These are phyloP conservation scores for Tetrax tetrax DNA, from an alignment of 2,113 vertebrate genomes.

Conservation along the genomic window DNA sequence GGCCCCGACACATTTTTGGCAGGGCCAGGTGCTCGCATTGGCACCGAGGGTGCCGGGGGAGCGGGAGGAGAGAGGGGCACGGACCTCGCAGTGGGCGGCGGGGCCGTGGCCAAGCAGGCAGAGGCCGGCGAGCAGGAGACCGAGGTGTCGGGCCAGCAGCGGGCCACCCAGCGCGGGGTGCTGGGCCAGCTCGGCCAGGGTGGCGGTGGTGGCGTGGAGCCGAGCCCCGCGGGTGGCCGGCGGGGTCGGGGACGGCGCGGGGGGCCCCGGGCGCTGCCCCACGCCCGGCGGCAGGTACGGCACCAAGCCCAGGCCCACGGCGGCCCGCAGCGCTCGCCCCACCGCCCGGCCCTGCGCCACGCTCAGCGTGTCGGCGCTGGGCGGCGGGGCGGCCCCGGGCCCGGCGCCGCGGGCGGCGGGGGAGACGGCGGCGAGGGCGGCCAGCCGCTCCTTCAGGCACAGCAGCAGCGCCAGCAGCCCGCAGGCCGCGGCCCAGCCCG, in stretches of 20 bases:
- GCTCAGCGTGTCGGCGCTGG: no score
- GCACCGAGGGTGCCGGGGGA: fast-evolving
- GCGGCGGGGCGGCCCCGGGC: slow-evolving; percentile 70
- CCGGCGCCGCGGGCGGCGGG: slow-evolving; percentile 3
- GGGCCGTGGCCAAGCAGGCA: slow-evolving; percentile 80
- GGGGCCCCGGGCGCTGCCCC: slow-evolving; percentile 59
- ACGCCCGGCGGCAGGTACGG: slow-evolving; percentile 85
- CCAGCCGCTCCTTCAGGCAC: slow-evolving; percentile 77
- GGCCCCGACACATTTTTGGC: fast-evolving
- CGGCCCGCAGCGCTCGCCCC: slow-evolving; percentile 80
- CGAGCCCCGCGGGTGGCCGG: slow-evolving; percentile 32
- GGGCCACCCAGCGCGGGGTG: slow-evolving; percentile 77
- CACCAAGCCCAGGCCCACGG: slow-evolving; percentile 84
- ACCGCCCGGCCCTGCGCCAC: slow-evolving; percentile 83
- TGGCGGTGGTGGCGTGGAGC: slow-evolving; percentile 68
- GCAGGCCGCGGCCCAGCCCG: slow-evolving; percentile 81
- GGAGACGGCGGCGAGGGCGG: slow-evolving; percentile 57
- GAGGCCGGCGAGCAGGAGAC: slow-evolving; percentile 85
- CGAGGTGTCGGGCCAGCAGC: slow-evolving; percentile 85
- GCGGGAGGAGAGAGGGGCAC: background rate
- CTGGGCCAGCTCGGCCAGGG: slow-evolving; percentile 75
- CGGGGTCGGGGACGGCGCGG: background rate
- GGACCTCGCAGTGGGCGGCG: background rate
- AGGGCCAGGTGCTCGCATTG: fast-evolving
- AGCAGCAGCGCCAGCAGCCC: slow-evolving; percentile 83